Conservation (phyloP, 1,140 invertebrate genomes). For the Temnothorax longispinosus region DNA sequence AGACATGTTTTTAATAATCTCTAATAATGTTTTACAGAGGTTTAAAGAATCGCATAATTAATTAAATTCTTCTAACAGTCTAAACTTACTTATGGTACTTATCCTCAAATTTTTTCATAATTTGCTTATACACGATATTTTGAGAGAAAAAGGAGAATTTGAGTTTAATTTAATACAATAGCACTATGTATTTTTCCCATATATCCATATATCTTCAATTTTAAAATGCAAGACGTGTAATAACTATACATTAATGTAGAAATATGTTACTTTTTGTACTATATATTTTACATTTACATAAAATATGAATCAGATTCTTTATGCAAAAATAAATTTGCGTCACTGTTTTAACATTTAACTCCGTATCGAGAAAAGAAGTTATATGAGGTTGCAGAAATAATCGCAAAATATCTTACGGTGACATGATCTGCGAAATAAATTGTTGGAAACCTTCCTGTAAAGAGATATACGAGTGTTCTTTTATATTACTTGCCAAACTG, state of each 20-base stretch:
- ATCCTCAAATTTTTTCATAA: not conserved
- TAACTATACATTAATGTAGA: not conserved
- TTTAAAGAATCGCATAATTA: not conserved
- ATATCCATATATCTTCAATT: not conserved
- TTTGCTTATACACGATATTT: not conserved
- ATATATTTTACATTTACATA: not conserved
- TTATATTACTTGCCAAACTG: constrained; percentile 9
- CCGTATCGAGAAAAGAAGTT: not conserved
- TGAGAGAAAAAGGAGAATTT: not conserved
- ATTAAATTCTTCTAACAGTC: not conserved
- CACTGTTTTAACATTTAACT: not conserved
- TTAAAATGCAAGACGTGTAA: not conserved
- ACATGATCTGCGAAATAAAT: not conserved
- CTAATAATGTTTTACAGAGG: not conserved
- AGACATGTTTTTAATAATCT: not conserved
- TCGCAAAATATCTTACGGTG: not conserved
- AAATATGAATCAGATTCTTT: not conserved
- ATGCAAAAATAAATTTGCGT: not conserved
- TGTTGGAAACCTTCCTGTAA: not conserved
- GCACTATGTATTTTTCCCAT: not conserved
- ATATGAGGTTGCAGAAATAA: not conserved
- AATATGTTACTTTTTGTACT: not conserved
- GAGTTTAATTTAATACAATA: not conserved
- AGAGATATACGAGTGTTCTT: not conserved
- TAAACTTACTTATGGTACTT: too few relatives aligned